These are phyloP conservation scores for Dendroctonus ponderosae DNA, from an alignment of 1,140 invertebrate genomes.

Conservation along the genomic window DNA sequence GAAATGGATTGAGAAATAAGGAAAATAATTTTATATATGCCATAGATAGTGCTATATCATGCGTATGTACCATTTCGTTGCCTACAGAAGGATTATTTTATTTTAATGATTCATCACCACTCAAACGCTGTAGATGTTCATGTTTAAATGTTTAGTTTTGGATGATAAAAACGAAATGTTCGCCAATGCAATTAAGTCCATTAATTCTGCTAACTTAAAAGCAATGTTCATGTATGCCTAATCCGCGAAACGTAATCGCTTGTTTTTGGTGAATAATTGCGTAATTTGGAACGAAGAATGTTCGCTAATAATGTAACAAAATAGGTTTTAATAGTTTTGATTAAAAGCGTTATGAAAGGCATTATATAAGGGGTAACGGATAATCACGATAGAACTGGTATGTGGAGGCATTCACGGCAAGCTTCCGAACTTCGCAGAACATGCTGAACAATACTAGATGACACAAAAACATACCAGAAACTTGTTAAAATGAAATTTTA, in stretches of 20 bases:
- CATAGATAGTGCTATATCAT: background rate
- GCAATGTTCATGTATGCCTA: background rate
- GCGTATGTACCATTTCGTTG: background rate
- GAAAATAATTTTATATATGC: too few relatives aligned
- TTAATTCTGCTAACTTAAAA: background rate
- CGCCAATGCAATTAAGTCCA: background rate
- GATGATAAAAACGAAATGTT: too few relatives aligned
- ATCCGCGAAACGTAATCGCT: background rate
- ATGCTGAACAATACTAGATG: slow-evolving; percentile 18
- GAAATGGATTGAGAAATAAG: background rate
- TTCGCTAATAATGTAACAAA: background rate
- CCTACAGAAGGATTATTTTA: background rate
- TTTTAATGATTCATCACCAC: too few relatives aligned
- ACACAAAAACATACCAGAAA: slow-evolving; percentile 34
- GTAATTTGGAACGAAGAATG: slow-evolving; percentile 2
- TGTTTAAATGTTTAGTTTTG: too few relatives aligned
- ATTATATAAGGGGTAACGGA: background rate
- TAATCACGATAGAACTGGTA: slow-evolving; percentile 11
- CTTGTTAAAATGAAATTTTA: slow-evolving; percentile 34
- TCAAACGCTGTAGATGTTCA: too few relatives aligned
- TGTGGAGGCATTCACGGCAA: slow-evolving; percentile 7
- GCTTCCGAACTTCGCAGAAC: slow-evolving; percentile 12
- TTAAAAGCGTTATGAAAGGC: background rate
- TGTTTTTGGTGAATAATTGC: background rate
- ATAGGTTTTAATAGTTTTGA: background rate